Percentiles rank a stretch among this genome's conserved stretches.
These are phyloP conservation scores for Acinonyx jubatus DNA, from an alignment of 2,113 vertebrate species.

Conservation along the genomic window DNA sequence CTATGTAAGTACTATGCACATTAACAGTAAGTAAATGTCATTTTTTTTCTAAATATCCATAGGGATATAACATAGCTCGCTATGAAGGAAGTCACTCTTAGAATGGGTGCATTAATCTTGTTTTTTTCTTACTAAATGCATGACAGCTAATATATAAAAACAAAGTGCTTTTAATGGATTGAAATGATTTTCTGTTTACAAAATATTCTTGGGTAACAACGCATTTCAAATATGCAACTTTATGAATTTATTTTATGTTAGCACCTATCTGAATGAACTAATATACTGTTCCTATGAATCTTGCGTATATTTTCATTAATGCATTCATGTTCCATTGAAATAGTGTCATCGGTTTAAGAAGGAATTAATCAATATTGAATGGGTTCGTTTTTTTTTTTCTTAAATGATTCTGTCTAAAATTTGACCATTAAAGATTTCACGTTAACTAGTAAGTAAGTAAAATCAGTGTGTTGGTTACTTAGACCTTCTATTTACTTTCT, in stretches of 20 bases:
- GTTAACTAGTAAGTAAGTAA: slow-evolving; percentile 15
- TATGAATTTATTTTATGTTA: slow-evolving; percentile 42
- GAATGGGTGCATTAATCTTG: slow-evolving; percentile 13
- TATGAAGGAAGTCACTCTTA: slow-evolving; percentile 20
- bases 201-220: slow-evolving; percentile 25
- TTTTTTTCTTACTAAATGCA: slow-evolving; percentile 21
- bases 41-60: not conserved
- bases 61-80: not conserved
- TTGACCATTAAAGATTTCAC: not conserved
- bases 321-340: slow-evolving; percentile 12
- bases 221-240: not conserved
- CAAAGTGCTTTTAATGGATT: slow-evolving; percentile 5
- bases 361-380: slow-evolving; percentile 43
- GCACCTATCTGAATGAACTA: not conserved
- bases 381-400: not conserved
- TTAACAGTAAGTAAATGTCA: not conserved
- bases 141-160: slow-evolving; percentile 45
- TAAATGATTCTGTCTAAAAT: not conserved
- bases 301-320: slow-evolving; percentile 56
- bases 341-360: slow-evolving; percentile 29
- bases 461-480: not conserved
- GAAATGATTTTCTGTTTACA: slow-evolving; percentile 47
- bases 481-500: not conserved
- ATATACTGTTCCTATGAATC: not conserved
- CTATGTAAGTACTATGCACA: not conserved